Percentiles rank a stretch among this genome's conserved stretches.
These are phyloP conservation scores for Toxotes chatareus DNA, from an alignment of 2,113 vertebrate species.

Conservation along the genomic window DNA sequence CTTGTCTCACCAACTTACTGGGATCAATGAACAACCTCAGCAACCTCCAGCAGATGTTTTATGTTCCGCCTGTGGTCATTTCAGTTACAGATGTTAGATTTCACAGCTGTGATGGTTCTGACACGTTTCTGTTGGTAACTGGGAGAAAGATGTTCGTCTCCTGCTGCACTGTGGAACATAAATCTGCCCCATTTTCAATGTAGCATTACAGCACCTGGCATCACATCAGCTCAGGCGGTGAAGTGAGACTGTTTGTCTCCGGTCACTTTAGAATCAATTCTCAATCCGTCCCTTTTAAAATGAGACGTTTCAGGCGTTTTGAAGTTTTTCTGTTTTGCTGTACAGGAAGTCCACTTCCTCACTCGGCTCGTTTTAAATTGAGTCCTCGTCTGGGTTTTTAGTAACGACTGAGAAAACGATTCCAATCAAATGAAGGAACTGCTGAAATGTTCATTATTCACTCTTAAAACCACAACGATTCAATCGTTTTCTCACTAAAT, in stretches of 20 bases:
- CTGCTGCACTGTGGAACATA: neutral
- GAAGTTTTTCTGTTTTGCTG: neutral
- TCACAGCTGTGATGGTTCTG: too few relatives aligned
- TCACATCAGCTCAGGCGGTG: neutral
- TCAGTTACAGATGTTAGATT: neutral
- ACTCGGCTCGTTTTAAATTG: neutral
- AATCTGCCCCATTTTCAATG: neutral
- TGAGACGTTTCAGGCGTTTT: neutral
- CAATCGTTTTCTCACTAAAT: neutral
- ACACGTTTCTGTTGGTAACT: neutral
- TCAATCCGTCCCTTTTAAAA: neutral
- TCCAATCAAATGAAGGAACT: neutral
- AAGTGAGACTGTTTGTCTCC: neutral
- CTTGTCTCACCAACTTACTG: neutral
- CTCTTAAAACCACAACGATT: neutral
- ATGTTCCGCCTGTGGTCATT: too few relatives aligned
- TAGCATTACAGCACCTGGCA: slow-evolving; percentile 10
- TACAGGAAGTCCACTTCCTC: neutral
- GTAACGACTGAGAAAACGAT: neutral
- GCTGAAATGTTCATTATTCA: neutral
- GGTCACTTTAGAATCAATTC: neutral
- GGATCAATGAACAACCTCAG: neutral
- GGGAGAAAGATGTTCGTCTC: neutral
- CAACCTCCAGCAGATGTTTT: too few relatives aligned
- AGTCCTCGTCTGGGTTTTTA: neutral